Base-by-base conservation (phyloP, 2,113 vertebrate species). In the Martes martes region DNA sequence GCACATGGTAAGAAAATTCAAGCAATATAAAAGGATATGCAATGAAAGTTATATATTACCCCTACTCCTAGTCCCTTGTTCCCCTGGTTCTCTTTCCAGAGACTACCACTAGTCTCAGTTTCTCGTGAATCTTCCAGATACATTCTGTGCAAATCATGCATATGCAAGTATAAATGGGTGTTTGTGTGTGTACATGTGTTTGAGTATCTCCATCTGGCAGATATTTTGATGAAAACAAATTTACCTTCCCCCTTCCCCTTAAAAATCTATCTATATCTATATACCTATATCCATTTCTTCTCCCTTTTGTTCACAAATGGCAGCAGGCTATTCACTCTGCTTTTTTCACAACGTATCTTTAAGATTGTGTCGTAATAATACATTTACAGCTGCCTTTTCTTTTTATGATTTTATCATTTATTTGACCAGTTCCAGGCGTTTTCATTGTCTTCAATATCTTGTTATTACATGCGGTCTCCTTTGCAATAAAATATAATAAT, bases 11-110 rank as follows among this genome's bases (percentile, higher is more conserved):
- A 59, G 79, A 69, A 59, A 69, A 57, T 33, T 55, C 76, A 71
- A 57, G 42, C 42, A 85, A 11, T 93, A 93, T 85, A 33, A 90
- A 95, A 90, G 65, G 65, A 47, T 79, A 67, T 39, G 59, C 6
- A 81, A 33, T 87, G 23, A 45, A 95, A 95, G 36, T 73, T 95
- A n/a, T 63, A 79, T 65, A 85, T 94, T 85, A 89, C 15, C 28
- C 47, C 57, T 47, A 69, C 13, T 39, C 31, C 55, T 88, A 65
- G 57, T 81, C 50, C 36, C 24, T 71, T 31, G 11, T 85, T 90
- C n/a, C n/a, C 76, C 36, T 63, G 57, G 15, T 86, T 95, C 11
- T 85, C 52, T 80, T 92, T 89, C 36, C 63, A 96, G 63, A 91
- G n/a, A 63, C 7, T 36, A 71, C 52, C 24, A 47, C 74, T 93